A percentile compares a stretch with the other conserved stretches of the same genome.
Conservation (phyloP, 1,140 invertebrate species). For the Sycobia sp. region DNA sequence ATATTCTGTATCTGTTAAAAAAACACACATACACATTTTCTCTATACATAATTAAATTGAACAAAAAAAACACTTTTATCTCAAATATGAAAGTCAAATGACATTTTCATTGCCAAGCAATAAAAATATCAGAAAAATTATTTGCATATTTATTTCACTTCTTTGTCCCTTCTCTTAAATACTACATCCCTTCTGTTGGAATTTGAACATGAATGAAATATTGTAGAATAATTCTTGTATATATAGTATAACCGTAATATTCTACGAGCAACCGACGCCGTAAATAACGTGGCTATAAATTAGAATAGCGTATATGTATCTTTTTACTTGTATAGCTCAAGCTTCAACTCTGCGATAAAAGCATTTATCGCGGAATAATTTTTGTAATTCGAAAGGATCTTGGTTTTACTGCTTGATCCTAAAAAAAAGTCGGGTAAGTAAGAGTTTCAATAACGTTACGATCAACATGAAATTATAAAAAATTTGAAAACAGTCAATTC, state of each 20-base stretch:
- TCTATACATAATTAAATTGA: constrained; percentile 5
- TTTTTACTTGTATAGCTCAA: too few species aligned
- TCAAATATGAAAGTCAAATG: constrained; percentile 5
- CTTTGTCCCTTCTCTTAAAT: neutral
- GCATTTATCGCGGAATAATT: too few species aligned
- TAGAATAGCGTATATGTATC: too few species aligned
- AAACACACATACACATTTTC: neutral
- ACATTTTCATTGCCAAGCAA: constrained; percentile 11
- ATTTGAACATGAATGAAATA: constrained; percentile 3
- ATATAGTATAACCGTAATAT: neutral
- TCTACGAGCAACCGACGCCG: too few species aligned
- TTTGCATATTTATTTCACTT: constrained; percentile 16
- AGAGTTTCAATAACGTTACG: too few species aligned
- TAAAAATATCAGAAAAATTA: constrained; percentile 14
- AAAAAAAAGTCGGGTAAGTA: too few species aligned
- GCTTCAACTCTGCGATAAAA: too few species aligned
- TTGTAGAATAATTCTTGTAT: constrained; percentile 1
- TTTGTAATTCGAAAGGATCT: too few species aligned
- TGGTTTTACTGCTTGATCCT: too few species aligned
- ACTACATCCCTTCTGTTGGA: neutral
- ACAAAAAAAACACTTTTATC: constrained; percentile 14
- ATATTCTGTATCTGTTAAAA: constrained; percentile 5
- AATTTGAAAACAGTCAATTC: too few species aligned
- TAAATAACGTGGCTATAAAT: too few species aligned
- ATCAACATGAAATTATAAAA: too few species aligned